Conservation (phyloP, 2,888 invertebrate genomes). For the Trichopria drosophilae region DNA sequence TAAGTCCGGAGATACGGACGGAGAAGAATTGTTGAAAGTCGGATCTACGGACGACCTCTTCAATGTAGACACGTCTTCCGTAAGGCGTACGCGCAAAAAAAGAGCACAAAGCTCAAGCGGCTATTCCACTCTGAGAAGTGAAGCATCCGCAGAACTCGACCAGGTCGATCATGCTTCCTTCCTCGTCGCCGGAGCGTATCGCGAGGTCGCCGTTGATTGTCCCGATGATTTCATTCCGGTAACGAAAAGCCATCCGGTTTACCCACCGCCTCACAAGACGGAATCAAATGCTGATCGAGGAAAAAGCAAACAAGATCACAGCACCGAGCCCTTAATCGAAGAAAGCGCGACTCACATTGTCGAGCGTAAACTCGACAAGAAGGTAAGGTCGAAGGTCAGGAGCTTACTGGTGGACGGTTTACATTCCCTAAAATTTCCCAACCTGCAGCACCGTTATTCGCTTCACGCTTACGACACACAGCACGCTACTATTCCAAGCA, state of each 20-base stretch:
- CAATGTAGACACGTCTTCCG: conserved; percentile 31
- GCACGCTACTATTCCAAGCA: not conserved
- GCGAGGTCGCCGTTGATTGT: conserved; percentile 56
- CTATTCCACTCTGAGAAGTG: conserved; percentile 54
- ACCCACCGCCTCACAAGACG: conserved; percentile 52
- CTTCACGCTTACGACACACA: conserved; percentile 42
- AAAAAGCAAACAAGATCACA: conserved; percentile 19
- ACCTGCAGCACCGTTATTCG: conserved; percentile 35
- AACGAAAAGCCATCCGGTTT: conserved; percentile 54
- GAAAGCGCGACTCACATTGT: conserved; percentile 12
- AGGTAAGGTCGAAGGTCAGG: conserved; percentile 56
- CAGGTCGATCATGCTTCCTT: conserved; percentile 41
- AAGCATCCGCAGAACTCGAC: conserved; percentile 47
- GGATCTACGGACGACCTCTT: conserved; percentile 51
- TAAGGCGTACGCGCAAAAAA: conserved; percentile 42
- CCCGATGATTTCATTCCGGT: conserved; percentile 55
- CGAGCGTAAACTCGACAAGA: conserved; percentile 39
- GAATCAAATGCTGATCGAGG: conserved; percentile 31
- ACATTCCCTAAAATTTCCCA: conserved; percentile 36
- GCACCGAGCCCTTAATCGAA: conserved; percentile 14
- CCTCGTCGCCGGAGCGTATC: conserved; percentile 47
- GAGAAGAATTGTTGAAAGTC: conserved; percentile 45
- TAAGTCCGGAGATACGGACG: conserved; percentile 38
- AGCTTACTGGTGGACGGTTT: conserved; percentile 50
- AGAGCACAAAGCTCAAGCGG: conserved; percentile 53